Conservation (phyloP, 1,140 invertebrate genomes). For the Temnothorax curvispinosus region DNA sequence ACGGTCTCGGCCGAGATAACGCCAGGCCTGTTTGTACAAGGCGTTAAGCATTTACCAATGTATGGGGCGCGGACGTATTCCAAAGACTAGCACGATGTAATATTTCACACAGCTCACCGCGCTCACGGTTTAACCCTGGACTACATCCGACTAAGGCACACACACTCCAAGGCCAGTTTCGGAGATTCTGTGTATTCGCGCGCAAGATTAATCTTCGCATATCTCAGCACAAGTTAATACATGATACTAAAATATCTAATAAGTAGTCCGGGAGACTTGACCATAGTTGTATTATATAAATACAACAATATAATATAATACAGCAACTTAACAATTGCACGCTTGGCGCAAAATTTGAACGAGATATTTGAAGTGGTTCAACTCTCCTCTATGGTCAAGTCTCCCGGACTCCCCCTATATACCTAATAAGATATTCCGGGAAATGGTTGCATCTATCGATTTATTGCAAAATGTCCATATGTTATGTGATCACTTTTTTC, state of each 20-base stretch:
- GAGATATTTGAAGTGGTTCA: no score
- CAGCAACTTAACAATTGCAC: no score
- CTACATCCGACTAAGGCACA: conserved; percentile 27
- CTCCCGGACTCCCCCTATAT: no score
- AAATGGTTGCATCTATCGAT: not conserved
- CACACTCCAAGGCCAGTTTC: not conserved
- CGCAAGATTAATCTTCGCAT: conserved; percentile 13
- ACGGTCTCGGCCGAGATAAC: conserved; percentile 77
- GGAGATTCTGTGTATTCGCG: conserved; percentile 1
- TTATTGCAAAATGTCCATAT: not conserved
- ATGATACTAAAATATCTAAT: not conserved
- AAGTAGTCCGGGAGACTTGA: not conserved
- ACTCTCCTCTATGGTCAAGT: no score
- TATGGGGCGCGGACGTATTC: conserved; percentile 26
- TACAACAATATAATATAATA: no score
- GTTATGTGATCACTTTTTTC: not conserved
- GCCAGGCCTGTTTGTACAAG: conserved; percentile 77
- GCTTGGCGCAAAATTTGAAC: no score
- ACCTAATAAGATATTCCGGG: not conserved
- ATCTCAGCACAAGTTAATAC: not conserved
- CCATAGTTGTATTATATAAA: no score
- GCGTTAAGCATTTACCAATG: conserved; percentile 63
- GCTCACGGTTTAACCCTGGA: conserved; percentile 28
- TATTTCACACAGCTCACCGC: conserved; percentile 26
- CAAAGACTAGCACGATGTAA: conserved; percentile 33